Evolutionary conservation across 1,140 invertebrate genomes (phyloP).

Genomic region (Cardiocondyla obscurior): DNA sequence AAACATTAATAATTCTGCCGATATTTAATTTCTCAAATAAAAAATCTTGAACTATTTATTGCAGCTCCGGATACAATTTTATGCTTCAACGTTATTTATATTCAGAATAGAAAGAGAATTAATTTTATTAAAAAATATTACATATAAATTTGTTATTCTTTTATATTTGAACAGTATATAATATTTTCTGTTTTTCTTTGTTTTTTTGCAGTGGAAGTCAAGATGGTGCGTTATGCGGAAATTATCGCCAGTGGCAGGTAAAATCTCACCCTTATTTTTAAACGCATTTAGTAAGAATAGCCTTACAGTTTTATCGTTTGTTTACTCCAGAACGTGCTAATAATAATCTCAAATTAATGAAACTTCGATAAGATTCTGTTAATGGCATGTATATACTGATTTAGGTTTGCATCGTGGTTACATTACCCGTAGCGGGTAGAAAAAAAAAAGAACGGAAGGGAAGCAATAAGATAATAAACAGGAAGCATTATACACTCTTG

Average conservation of each 20-base stretch:
- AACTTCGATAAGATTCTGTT: constrained; percentile 35
- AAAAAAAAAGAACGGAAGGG: background rate
- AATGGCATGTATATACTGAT: background rate
- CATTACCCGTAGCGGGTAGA: background rate
- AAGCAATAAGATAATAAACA: constrained; percentile 46
- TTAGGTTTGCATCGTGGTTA: background rate
- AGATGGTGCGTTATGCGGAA: constrained; percentile 93
- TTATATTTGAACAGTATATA: constrained; percentile 40
- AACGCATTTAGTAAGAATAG: background rate
- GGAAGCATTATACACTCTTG: constrained; percentile 45
- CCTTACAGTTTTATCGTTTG: background rate
- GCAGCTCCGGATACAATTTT: background rate
- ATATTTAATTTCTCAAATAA: background rate
- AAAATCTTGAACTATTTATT: background rate
- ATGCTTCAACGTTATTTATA: background rate
- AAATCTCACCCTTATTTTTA: constrained; percentile 64
- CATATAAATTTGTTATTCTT: background rate
- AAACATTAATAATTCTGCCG: too few species aligned
- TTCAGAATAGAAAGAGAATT: background rate
- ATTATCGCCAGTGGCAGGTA: constrained; percentile 93
- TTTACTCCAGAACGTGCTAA: constrained; percentile 3
- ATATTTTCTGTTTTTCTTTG: too few species aligned
- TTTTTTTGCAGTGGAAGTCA: constrained; percentile 90
- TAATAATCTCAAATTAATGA: constrained; percentile 31
- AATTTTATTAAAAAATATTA: background rate